Evolutionary conservation across 1,140 invertebrate genomes (phyloP).

Genomic region (Lepidurus arcticus): DNA sequence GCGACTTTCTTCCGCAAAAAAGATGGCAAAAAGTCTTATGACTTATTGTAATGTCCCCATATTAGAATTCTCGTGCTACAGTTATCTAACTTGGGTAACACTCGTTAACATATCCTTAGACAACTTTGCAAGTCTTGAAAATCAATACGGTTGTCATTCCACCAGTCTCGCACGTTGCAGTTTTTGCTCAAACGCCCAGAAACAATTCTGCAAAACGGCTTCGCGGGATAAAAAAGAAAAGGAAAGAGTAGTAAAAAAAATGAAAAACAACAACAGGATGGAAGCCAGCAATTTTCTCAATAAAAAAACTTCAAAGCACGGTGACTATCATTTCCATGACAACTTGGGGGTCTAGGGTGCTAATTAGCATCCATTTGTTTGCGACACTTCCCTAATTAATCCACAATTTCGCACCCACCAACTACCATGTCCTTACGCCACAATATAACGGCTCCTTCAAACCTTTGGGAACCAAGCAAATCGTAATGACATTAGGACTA

Average conservation of each 20-base stretch:
- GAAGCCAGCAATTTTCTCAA: neutral
- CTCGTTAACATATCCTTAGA: neutral
- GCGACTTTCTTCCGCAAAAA: too few species aligned
- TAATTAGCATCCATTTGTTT: neutral
- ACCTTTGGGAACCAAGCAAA: too few species aligned
- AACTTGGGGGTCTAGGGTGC: neutral
- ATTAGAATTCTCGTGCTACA: neutral
- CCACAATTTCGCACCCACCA: neutral
- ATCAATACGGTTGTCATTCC: constrained; percentile 15
- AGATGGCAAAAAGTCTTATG: too few species aligned
- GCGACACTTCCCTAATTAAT: neutral
- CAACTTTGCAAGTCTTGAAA: neutral
- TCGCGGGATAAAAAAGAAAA: neutral
- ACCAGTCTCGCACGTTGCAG: neutral
- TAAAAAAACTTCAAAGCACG: neutral
- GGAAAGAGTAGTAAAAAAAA: neutral
- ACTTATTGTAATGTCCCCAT: too few species aligned
- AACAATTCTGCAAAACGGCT: neutral
- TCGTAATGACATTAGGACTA: too few species aligned
- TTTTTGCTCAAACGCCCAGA: neutral
- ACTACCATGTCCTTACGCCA: too few species aligned
- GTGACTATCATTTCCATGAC: neutral
- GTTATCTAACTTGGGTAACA: neutral
- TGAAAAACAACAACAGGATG: neutral
- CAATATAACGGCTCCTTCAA: too few species aligned